Conservation (phyloP, 2,888 invertebrate genomes). For the Amiota communis region DNA sequence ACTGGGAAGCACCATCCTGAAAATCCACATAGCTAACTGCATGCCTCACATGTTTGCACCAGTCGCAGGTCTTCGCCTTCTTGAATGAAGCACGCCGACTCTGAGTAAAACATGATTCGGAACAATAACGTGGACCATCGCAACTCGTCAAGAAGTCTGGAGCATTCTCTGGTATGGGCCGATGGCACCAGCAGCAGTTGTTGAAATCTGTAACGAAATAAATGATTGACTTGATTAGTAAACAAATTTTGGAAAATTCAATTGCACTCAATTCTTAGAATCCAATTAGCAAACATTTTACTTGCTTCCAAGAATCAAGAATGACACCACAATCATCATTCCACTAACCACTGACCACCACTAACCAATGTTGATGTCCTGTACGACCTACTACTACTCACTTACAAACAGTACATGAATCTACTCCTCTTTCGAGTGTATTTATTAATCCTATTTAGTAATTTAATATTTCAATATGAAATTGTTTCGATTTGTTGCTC, state of each 20-base stretch:
- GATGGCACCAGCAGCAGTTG: slow-evolving; percentile 85
- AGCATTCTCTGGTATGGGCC: slow-evolving; percentile 77
- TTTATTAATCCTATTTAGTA: not conserved
- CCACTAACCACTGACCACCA: no score
- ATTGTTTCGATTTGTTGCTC: not conserved
- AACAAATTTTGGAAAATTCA: not conserved
- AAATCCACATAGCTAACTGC: slow-evolving; percentile 94
- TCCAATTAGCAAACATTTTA: not conserved
- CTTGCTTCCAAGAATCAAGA: not conserved
- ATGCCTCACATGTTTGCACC: slow-evolving; percentile 92
- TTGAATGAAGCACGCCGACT: slow-evolving; percentile 92
- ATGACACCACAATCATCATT: no score
- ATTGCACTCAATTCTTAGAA: no score
- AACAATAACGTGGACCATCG: slow-evolving; percentile 78
- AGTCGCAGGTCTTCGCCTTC: slow-evolving; percentile 92
- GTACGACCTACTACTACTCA: not conserved
- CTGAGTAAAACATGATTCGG: slow-evolving; percentile 92
- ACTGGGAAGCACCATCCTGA: slow-evolving; percentile 90
- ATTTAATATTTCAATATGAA: not conserved
- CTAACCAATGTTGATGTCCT: no score
- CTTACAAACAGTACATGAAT: not conserved
- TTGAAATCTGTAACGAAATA: slow-evolving; percentile 74
- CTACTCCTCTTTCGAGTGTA: not conserved
- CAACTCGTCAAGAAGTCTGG: slow-evolving; percentile 74
- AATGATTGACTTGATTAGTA: not conserved